Conservation (phyloP, 2,888 invertebrate species). For the Abrostola triplasia region DNA sequence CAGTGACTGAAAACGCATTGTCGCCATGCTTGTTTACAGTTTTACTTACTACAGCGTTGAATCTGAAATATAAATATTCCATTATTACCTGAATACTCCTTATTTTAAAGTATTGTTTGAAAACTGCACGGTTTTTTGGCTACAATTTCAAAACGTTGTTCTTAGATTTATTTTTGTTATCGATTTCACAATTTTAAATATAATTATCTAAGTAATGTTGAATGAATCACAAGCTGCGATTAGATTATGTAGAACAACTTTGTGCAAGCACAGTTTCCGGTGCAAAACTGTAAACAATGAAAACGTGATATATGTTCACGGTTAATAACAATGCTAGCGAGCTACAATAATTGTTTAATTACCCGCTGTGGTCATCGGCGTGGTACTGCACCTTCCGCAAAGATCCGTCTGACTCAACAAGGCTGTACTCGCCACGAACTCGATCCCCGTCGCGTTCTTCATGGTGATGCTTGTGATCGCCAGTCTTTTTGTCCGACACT, state of each 20-base stretch:
- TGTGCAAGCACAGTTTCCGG: slow-evolving; percentile 14
- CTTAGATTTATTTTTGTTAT: no score
- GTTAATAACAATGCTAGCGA: slow-evolving; percentile 36
- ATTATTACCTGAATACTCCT: not conserved
- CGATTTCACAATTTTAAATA: no score
- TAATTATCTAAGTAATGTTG: not conserved
- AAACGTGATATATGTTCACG: slow-evolving; percentile 48
- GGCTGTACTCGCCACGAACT: slow-evolving; percentile 88
- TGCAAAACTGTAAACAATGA: slow-evolving; percentile 22
- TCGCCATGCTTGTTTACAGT: slow-evolving; percentile 78
- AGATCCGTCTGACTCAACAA: slow-evolving; percentile 88
- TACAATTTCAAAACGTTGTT: no score
- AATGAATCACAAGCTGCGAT: slow-evolving; percentile 22
- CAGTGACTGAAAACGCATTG: slow-evolving; percentile 75
- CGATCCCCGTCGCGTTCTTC: slow-evolving; percentile 87
- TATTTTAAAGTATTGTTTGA: not conserved
- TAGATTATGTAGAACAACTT: slow-evolving; percentile 29
- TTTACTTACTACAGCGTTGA: slow-evolving; percentile 88
- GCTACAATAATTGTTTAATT: slow-evolving; percentile 57
- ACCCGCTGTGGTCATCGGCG: slow-evolving; percentile 89
- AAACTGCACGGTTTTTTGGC: not conserved
- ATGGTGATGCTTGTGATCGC: slow-evolving; percentile 87
- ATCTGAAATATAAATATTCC: slow-evolving; percentile 69
- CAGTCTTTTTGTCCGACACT: slow-evolving; percentile 88
- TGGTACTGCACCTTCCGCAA: slow-evolving; percentile 87